Conservation (phyloP, 2,888 invertebrate genomes). For the Strigamia maritima region DNA sequence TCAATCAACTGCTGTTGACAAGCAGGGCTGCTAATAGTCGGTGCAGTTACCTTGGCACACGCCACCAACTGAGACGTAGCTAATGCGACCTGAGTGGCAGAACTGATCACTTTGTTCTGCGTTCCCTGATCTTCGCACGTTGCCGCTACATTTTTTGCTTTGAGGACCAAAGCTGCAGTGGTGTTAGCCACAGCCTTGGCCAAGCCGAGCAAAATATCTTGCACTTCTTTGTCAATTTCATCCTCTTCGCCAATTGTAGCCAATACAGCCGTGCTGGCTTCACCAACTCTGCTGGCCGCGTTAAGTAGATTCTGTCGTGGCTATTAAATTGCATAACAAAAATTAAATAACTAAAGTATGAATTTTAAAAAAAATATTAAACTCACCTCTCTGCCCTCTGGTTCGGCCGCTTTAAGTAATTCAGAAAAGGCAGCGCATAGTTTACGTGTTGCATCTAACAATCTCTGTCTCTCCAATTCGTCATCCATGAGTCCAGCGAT, state of each 20-base stretch:
- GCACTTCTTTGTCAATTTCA: slow-evolving; percentile 57
- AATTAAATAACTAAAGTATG: not conserved
- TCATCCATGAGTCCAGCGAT: slow-evolving; percentile 94
- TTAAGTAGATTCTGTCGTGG: slow-evolving; percentile 88
- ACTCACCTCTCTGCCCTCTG: slow-evolving; percentile 77
- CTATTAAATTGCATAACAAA: slow-evolving; percentile 53
- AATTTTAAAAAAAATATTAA: not conserved
- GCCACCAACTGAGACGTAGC: slow-evolving; percentile 97
- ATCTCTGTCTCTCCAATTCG: slow-evolving; percentile 72
- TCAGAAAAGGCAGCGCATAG: slow-evolving; percentile 88
- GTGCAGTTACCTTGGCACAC: slow-evolving; percentile 78
- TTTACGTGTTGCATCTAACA: slow-evolving; percentile 86
- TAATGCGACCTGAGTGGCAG: slow-evolving; percentile 93
- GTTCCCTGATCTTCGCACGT: slow-evolving; percentile 73
- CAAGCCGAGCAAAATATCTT: slow-evolving; percentile 83
- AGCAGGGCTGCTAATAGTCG: slow-evolving; percentile 59
- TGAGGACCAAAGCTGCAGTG: slow-evolving; percentile 90
- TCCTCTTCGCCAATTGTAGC: slow-evolving; percentile 85
- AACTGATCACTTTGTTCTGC: slow-evolving; percentile 84
- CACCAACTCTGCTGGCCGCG: slow-evolving; percentile 94
- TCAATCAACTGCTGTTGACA: slow-evolving; percentile 82
- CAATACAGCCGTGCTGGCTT: slow-evolving; percentile 90
- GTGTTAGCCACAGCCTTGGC: slow-evolving; percentile 98
- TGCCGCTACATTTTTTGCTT: slow-evolving; percentile 93
- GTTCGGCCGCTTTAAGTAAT: slow-evolving; percentile 90